Conservation (phyloP, 1,140 invertebrate genomes). For the Theocolax elegans region DNA sequence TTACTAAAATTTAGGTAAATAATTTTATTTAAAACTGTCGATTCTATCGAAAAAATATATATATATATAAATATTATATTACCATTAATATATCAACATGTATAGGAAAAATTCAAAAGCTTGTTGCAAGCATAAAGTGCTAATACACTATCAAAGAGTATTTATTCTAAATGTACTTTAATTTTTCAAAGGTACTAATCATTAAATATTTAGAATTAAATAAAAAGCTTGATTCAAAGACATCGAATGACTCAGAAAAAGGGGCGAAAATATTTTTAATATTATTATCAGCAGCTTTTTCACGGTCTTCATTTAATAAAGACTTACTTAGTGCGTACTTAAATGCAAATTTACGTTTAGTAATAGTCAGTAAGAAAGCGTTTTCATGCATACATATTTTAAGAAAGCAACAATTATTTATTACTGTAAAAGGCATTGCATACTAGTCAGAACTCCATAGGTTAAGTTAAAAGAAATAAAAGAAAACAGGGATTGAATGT, state of each 20-base stretch:
- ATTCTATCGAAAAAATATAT: neutral
- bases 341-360: constrained; percentile 26
- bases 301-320: constrained; percentile 26
- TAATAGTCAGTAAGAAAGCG: constrained; percentile 14
- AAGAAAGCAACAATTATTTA: constrained; percentile 37
- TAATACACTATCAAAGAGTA: neutral
- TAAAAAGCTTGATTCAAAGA: constrained; percentile 39
- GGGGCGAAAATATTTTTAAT: constrained; percentile 34
- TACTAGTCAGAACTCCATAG: constrained; percentile 61
- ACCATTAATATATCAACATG: constrained; percentile 12
- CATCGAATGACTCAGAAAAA: constrained; percentile 38
- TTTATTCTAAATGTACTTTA: constrained; percentile 15
- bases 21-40: no score
- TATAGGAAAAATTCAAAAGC: neutral
- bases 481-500: constrained; percentile 61
- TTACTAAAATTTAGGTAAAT: neutral
- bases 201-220: constrained; percentile 32
- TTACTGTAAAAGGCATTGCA: constrained; percentile 43
- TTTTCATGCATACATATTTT: constrained; percentile 24
- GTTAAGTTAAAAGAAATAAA: constrained; percentile 54
- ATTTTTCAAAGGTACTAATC: constrained; percentile 38
- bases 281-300: constrained; percentile 28
- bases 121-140: constrained; percentile 12
- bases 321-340: constrained; percentile 33
- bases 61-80: neutral